Conservation (phyloP, 2,888 invertebrate genomes). For the Conomelus anceps region DNA sequence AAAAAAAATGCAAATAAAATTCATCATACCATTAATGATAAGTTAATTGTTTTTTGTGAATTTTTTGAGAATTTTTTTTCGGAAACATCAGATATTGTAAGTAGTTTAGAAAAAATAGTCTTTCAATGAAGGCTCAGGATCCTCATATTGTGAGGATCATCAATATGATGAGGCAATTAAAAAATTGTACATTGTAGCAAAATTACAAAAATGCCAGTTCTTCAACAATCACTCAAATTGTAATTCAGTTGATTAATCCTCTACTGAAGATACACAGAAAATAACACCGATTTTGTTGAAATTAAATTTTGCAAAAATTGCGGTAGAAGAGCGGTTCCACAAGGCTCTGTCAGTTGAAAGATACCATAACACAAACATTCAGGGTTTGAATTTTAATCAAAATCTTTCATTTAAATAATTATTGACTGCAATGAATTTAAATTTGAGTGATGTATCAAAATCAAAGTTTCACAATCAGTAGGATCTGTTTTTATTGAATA, state of each 20-base stretch:
- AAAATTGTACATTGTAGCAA: neutral
- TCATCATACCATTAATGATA: neutral
- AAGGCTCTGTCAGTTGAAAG: too few relatives aligned
- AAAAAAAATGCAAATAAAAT: too few relatives aligned
- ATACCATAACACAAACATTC: too few relatives aligned
- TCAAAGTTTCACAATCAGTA: neutral
- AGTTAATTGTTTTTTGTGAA: neutral
- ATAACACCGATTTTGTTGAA: too few relatives aligned
- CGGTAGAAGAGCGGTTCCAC: too few relatives aligned
- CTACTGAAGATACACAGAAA: too few relatives aligned
- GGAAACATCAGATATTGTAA: neutral
- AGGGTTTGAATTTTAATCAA: too few relatives aligned
- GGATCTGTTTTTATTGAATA: neutral
- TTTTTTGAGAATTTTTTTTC: neutral
- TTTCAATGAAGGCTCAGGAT: neutral
- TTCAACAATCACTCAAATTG: neutral
- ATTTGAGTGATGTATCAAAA: neutral
- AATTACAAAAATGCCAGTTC: neutral
- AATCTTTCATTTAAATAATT: too few relatives aligned
- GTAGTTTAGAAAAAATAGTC: neutral
- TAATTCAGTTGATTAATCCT: neutral
- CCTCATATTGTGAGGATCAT: neutral
- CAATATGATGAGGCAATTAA: too few relatives aligned
- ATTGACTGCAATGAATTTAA: neutral
- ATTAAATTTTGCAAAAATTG: too few relatives aligned